These are phyloP conservation scores for Scomberomorus guttatus DNA, from an alignment of 2,797 vertebrate species.

Conservation along the genomic window DNA sequence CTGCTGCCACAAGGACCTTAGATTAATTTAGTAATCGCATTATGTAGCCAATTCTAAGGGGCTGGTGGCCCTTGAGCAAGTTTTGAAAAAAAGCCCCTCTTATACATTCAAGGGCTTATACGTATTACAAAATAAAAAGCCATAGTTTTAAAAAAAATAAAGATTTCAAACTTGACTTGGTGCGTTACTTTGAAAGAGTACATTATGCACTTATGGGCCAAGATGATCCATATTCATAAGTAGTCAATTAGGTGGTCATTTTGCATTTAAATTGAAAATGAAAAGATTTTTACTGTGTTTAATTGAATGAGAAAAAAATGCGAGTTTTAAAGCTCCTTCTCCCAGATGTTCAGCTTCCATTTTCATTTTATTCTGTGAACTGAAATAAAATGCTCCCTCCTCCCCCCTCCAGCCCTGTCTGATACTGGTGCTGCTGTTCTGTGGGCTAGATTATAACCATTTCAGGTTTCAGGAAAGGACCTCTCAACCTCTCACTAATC, in stretches of 20 bases:
- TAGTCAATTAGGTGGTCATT: conserved; percentile 27
- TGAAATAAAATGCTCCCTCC: conserved; percentile 55
- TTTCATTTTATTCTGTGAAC: conserved; percentile 43
- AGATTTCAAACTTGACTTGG: conserved; percentile 20
- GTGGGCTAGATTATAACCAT: conserved; percentile 52
- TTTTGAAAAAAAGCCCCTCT: conserved; percentile 27
- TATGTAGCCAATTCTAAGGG: conserved; percentile 53
- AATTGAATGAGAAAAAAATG: conserved; percentile 37
- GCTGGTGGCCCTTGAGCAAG: conserved; percentile 19
- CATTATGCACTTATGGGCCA: conserved; percentile 35
- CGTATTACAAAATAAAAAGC: conserved; percentile 65
- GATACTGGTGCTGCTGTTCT: conserved; percentile 42
- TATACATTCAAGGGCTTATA: conserved; percentile 58
- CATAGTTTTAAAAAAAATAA: conserved; percentile 53
- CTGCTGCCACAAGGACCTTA: conserved; percentile 50
- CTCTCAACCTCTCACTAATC: conserved; percentile 67
- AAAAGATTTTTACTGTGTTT: conserved; percentile 51
- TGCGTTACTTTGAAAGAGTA: conserved; percentile 34
- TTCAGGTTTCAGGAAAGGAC: conserved; percentile 64
- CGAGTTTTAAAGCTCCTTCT: conserved; percentile 49
- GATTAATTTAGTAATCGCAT: conserved; percentile 49
- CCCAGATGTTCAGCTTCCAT: conserved; percentile 61
- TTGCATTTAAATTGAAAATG: conserved; percentile 56
- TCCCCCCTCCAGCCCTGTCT: conserved; percentile 10
- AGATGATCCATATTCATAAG: conserved; percentile 34